These are phyloP conservation scores for Tamias sibiricus DNA, from an alignment of 2,113 vertebrate genomes.

Conservation along the genomic window DNA sequence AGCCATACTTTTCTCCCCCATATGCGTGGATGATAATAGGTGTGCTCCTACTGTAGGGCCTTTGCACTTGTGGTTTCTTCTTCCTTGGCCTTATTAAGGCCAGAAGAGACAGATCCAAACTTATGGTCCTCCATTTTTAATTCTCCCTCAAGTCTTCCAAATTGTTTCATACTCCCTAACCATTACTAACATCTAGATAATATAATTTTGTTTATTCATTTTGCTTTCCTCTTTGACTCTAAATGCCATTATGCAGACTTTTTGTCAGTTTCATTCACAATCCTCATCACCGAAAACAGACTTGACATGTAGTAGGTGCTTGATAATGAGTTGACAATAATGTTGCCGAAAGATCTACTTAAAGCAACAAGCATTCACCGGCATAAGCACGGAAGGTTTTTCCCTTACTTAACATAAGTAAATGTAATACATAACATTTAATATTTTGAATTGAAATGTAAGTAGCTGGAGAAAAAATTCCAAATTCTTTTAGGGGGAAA, in stretches of 20 bases:
- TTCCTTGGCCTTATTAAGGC: neutral
- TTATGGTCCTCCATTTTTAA: neutral
- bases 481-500: neutral
- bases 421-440: neutral
- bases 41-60: neutral
- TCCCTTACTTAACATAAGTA: neutral
- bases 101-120: neutral
- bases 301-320: neutral
- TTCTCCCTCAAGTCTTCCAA: neutral
- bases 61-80: neutral
- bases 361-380: neutral
- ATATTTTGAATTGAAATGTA: neutral
- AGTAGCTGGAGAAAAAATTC: neutral
- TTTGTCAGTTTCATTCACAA: neutral
- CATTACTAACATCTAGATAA: neutral
- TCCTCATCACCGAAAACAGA: neutral
- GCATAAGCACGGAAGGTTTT: neutral
- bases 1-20: accelerated
- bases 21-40: neutral
- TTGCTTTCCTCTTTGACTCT: neutral
- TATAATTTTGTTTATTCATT: neutral
- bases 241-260: neutral
- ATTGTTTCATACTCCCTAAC: neutral
- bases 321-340: neutral
- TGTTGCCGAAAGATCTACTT: neutral